These are phyloP conservation scores for Nothoprocta pentlandii DNA, from an alignment of 2,113 vertebrate species.

Conservation along the genomic window DNA sequence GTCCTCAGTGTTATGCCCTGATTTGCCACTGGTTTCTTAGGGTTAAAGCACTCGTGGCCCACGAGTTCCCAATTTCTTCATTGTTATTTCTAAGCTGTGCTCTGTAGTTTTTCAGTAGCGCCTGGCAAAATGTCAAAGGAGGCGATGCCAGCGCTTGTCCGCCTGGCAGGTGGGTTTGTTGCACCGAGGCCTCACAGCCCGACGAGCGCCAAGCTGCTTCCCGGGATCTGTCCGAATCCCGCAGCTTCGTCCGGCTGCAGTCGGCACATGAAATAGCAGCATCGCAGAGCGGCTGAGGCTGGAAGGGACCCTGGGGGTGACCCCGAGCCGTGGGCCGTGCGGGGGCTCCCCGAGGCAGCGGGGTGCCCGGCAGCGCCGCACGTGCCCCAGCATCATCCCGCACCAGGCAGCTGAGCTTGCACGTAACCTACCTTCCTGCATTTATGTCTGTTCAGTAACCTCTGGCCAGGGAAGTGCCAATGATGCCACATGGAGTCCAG, in stretches of 20 bases:
- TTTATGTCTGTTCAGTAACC: background rate
- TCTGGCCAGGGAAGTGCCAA: background rate
- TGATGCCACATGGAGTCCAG: background rate
- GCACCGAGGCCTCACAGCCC: background rate
- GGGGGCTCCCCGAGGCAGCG: background rate
- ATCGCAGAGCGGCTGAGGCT: too few species aligned
- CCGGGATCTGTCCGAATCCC: fast-evolving
- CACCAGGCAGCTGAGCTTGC: too few species aligned
- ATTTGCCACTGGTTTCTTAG: conserved; percentile 4
- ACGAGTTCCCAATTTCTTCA: conserved; percentile 1
- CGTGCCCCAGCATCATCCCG: background rate
- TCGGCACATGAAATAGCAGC: background rate
- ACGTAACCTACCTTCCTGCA: background rate
- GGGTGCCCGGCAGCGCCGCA: background rate
- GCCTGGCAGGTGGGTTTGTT: background rate
- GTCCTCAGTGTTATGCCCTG: background rate
- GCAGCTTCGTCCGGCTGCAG: background rate
- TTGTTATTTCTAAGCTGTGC: background rate
- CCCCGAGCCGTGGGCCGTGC: background rate
- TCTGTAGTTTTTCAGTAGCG: background rate
- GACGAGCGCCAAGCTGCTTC: background rate
- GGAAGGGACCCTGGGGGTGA: too few species aligned
- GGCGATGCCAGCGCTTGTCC: background rate
- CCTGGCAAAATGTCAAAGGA: background rate
- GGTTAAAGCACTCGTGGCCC: background rate